Percentiles rank a stretch among this genome's conserved stretches.
phyloP scores from a whole-genome alignment of 1,140 invertebrate genomes.

The Zeugodacus cucurbitae region DNA sequence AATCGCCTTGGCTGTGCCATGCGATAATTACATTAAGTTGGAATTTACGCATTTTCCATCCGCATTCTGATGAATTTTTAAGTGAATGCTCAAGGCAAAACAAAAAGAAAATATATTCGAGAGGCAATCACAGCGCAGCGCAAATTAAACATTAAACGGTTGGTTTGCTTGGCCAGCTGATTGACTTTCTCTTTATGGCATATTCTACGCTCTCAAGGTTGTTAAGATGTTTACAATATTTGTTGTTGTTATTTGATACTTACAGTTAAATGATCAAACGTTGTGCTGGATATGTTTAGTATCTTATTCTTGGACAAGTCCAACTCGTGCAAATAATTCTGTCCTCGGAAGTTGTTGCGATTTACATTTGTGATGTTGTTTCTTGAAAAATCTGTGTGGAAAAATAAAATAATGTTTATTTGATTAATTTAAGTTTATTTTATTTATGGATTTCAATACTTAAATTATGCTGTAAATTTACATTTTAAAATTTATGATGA shows the following conservation, averaged over 20 bases:
- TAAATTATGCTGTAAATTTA: no score
- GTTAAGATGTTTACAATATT: background rate
- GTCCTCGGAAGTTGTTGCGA: constrained; percentile 82
- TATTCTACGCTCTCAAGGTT: background rate
- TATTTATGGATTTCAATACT: no score
- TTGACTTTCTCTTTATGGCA: background rate
- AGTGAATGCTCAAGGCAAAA: background rate
- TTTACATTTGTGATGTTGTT: constrained; percentile 82
- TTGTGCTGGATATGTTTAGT: constrained; percentile 77
- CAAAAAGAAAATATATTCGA: no score
- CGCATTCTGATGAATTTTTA: constrained; percentile 9
- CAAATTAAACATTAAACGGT: background rate
- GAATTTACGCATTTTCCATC: constrained; percentile 3
- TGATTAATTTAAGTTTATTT: background rate
- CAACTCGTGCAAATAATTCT: constrained; percentile 81
- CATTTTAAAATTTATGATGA: no score
- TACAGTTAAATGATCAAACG: constrained; percentile 75
- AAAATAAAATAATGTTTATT: background rate
- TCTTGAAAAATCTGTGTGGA: constrained; percentile 72
- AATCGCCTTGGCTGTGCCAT: background rate
- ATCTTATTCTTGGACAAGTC: constrained; percentile 87
- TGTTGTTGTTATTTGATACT: constrained; percentile 46
- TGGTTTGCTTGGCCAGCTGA: background rate
- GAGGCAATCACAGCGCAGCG: background rate
- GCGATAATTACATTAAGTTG: constrained; percentile 33